Conservation (phyloP, 2,113 vertebrate species). For the Tragelaphus buxtoni region DNA sequence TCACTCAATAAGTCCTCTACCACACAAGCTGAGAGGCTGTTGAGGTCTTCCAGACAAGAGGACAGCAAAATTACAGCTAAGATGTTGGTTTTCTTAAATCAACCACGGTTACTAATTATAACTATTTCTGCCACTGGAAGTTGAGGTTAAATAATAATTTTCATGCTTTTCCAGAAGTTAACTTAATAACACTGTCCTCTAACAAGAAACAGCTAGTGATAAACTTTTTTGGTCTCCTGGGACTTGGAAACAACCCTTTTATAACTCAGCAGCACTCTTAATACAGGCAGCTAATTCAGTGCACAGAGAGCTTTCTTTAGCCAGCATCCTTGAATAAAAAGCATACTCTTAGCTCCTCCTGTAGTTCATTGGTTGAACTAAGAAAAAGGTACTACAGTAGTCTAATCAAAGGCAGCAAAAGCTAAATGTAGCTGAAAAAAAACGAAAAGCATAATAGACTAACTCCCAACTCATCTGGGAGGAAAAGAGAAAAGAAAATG, state of each 20-base stretch:
- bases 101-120: background rate
- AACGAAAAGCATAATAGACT: background rate
- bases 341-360: background rate
- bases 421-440: background rate
- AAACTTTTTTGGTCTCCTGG: background rate
- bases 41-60: background rate
- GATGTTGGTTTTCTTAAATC: background rate
- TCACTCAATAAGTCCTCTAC: background rate
- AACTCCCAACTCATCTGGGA: background rate
- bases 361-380: background rate
- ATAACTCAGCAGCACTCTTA: background rate
- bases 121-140: background rate
- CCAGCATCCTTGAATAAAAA: background rate
- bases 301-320: constrained; percentile 1
- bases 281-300: background rate
- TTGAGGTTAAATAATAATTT: background rate
- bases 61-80: background rate
- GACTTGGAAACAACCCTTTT: background rate
- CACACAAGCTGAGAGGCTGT: background rate
- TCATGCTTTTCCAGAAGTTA: constrained; percentile 15
- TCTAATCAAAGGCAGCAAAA: background rate
- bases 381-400: background rate
- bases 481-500: background rate
- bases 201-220: background rate
- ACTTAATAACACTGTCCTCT: background rate